Conservation (phyloP, 2,113 vertebrate genomes). For the Megatriorchis doriae region DNA sequence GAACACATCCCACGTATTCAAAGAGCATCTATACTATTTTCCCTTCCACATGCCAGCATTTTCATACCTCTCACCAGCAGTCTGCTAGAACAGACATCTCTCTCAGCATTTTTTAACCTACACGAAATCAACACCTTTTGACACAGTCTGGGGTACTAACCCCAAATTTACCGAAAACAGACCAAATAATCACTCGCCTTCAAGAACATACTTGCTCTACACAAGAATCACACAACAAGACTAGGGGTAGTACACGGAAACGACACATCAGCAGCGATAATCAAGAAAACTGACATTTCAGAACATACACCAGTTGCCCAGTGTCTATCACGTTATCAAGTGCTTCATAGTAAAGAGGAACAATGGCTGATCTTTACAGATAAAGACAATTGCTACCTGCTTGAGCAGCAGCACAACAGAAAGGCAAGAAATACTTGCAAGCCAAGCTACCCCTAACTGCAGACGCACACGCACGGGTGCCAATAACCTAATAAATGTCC, state of each 20-base stretch:
- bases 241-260: rapidly evolving
- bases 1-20: background rate
- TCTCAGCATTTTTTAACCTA: background rate
- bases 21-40: rapidly evolving
- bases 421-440: background rate
- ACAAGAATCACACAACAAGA: background rate
- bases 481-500: too few species aligned
- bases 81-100: background rate
- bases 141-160: rapidly evolving
- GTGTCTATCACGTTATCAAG: rapidly evolving
- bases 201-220: background rate
- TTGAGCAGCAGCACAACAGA: background rate
- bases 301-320: background rate
- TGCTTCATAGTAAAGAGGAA: background rate
- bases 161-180: too few species aligned
- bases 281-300: background rate
- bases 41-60: background rate
- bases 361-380: background rate
- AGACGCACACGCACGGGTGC: too few species aligned
- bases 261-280: rapidly evolving
- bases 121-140: rapidly evolving
- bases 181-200: background rate
- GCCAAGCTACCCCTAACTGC: background rate
- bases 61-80: background rate
- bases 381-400: background rate